A percentile compares a stretch with the other conserved stretches of the same genome.
Conservation (phyloP, 2,888 invertebrate species). For the Pachliopta kotzebuea region DNA sequence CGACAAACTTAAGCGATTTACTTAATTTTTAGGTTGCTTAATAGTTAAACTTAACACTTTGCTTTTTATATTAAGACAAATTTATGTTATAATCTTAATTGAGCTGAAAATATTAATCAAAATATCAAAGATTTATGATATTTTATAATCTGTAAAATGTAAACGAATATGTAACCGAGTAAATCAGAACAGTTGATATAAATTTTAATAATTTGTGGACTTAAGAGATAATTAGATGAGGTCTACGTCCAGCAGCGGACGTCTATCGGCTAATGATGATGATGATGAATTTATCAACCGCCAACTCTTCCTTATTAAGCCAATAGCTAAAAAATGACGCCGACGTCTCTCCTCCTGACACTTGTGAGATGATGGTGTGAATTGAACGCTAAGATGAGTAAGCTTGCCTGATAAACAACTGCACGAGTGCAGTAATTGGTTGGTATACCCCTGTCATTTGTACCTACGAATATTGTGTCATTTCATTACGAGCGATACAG, state of each 20-base stretch:
- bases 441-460: conserved; percentile 56
- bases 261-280: no score
- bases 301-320: conserved; percentile 40
- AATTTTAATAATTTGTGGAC: no score
- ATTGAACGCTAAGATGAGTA: conserved; percentile 75
- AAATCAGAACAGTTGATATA: no score
- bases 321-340: conserved; percentile 58
- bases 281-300: no score
- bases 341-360: conserved; percentile 57
- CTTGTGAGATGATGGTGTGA: conserved; percentile 78
- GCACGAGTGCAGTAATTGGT: conserved; percentile 69
- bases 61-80: not conserved
- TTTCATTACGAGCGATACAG: conserved; percentile 38
- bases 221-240: no score
- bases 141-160: not conserved
- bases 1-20: conserved; percentile 41
- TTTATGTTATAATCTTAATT: no score
- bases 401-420: conserved; percentile 73
- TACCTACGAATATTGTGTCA: conserved; percentile 47
- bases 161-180: no score
- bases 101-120: not conserved
- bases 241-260: no score
- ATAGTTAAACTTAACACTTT: not conserved
- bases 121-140: not conserved
- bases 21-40: not conserved